phyloP scores from a whole-genome alignment of 1,140 invertebrate species.

The Drosophila athabasca region DNA sequence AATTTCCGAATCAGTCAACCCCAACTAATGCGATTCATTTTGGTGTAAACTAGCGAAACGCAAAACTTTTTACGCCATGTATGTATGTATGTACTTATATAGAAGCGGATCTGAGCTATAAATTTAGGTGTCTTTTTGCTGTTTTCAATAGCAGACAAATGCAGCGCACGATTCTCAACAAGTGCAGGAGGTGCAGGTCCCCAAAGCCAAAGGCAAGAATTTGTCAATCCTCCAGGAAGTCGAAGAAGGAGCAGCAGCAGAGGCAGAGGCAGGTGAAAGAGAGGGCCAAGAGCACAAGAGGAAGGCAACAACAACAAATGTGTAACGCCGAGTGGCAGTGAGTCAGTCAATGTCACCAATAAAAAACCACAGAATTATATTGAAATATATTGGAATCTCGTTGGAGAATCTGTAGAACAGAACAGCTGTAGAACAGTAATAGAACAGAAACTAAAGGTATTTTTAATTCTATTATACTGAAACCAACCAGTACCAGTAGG shows the following conservation, averaged over 20 bases:
- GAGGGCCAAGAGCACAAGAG: no score
- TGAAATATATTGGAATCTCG: no score
- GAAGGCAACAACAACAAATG: no score
- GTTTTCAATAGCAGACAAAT: slow-evolving; percentile 49
- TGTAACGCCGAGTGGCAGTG: no score
- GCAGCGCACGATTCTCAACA: slow-evolving; percentile 74
- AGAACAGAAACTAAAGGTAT: no score
- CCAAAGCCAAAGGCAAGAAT: slow-evolving; percentile 40
- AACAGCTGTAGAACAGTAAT: no score
- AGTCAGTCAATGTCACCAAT: no score
- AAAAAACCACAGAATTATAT: no score
- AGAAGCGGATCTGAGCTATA: slow-evolving; percentile 32
- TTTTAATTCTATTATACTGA: no score
- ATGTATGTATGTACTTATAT: neutral
- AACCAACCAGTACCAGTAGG: no score
- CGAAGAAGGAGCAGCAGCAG: neutral
- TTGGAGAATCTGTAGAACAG: no score
- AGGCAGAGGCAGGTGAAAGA: no score
- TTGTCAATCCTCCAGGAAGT: slow-evolving; percentile 66
- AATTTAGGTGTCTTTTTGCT: slow-evolving; percentile 48
- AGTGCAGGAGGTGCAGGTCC: slow-evolving; percentile 38
- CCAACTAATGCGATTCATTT: slow-evolving; percentile 73
- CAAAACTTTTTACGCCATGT: slow-evolving; percentile 29
- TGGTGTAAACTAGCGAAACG: slow-evolving; percentile 66
- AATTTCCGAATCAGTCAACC: slow-evolving; percentile 51